These are phyloP conservation scores for Pristionchus japonicus DNA, from an alignment of 2,888 invertebrate species.

Conservation along the genomic window DNA sequence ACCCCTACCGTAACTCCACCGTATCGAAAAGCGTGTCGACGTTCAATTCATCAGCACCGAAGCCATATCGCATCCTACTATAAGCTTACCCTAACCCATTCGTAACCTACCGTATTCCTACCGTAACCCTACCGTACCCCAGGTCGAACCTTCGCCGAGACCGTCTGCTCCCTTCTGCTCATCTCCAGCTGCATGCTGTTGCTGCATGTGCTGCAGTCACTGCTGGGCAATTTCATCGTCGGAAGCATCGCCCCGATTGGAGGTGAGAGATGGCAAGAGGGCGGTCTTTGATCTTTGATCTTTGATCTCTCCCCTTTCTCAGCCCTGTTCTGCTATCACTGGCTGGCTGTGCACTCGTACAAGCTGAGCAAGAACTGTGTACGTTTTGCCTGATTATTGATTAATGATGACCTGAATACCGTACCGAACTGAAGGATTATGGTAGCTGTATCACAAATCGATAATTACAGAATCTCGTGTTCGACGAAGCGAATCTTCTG, in stretches of 20 bases:
- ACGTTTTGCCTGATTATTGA: neutral
- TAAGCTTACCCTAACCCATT: neutral
- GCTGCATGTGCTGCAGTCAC: neutral
- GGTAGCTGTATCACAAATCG: too few species aligned
- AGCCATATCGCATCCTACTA: too few species aligned
- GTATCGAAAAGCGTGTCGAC: too few species aligned
- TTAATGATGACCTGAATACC: neutral
- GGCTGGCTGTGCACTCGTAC: neutral
- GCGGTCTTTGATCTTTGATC: conserved; percentile 6
- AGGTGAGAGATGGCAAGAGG: too few species aligned
- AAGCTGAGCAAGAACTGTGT: conserved; percentile 8
- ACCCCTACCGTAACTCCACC: neutral
- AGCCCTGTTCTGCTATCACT: conserved; percentile 26
- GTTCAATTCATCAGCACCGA: too few species aligned
- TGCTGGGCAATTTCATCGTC: neutral
- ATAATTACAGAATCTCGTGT: neutral
- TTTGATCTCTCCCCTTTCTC: neutral
- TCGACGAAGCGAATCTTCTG: conserved; percentile 36
- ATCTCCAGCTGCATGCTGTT: neutral
- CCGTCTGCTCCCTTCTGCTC: neutral
- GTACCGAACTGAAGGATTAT: neutral
- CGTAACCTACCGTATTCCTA: neutral
- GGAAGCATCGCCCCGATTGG: neutral
- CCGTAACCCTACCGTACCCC: neutral
- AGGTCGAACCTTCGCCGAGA: conserved; percentile 24